Evolutionary conservation across 2,888 invertebrate genomes (phyloP).

Genomic region (Baccha elongata): DNA sequence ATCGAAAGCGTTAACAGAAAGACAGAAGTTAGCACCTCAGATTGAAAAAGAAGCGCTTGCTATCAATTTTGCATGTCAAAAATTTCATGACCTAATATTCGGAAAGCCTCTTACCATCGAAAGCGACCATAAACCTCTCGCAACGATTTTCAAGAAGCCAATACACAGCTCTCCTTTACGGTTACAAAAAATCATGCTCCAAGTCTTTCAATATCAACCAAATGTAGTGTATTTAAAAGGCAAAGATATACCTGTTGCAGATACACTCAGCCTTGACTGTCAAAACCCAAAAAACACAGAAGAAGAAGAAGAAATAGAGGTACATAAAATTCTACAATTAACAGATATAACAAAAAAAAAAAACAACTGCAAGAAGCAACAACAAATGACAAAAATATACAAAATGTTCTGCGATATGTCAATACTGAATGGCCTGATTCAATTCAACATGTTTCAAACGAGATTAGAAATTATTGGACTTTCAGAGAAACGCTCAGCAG

Average conservation of each 20-base stretch:
- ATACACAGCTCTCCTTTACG: constrained; percentile 45
- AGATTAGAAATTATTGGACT: constrained; percentile 25
- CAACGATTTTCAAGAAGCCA: constrained; percentile 74
- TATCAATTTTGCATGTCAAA: constrained; percentile 52
- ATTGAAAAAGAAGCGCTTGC: constrained; percentile 37
- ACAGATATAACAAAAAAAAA: constrained; percentile 12
- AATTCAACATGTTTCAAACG: constrained; percentile 6
- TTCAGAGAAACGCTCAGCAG: constrained; percentile 32
- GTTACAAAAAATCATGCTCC: constrained; percentile 74
- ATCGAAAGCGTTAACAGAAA: constrained; percentile 20
- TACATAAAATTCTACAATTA: constrained; percentile 8
- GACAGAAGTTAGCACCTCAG: constrained; percentile 18
- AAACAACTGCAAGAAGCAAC: constrained; percentile 14
- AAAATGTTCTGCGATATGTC: constrained; percentile 24
- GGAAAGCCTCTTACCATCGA: constrained; percentile 58
- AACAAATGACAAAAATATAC: constrained; percentile 23
- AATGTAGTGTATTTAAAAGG: constrained; percentile 73
- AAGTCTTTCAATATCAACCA: constrained; percentile 71
- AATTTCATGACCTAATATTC: constrained; percentile 74
- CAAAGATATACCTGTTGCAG: constrained; percentile 73
- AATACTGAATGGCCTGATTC: constrained; percentile 25
- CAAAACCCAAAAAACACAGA: constrained; percentile 10
- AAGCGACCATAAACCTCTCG: constrained; percentile 76
- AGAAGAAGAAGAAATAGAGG: constrained; percentile 40
- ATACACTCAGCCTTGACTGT: constrained; percentile 57